Evolutionary conservation across 2,888 invertebrate genomes (phyloP).

Genomic region (Diarsia dahlii): DNA sequence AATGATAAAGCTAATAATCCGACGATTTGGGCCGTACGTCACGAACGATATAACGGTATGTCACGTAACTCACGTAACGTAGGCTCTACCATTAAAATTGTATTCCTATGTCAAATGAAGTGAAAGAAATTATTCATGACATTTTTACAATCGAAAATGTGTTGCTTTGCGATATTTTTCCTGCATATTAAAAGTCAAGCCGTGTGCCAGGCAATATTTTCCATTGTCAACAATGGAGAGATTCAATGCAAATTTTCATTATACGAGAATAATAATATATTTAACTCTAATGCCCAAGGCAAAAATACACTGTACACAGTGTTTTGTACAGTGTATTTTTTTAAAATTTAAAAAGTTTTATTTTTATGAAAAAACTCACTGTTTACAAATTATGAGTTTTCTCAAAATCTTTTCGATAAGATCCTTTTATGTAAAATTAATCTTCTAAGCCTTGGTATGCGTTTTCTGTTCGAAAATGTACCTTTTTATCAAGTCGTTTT

Average conservation of each 20-base stretch:
- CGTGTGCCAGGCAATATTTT: background rate
- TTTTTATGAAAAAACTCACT: no score
- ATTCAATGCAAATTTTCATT: background rate
- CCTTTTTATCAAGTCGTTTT: no score
- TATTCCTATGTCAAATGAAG: background rate
- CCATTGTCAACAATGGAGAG: background rate
- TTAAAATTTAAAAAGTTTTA: no score
- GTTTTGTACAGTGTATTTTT: no score
- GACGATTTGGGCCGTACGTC: background rate
- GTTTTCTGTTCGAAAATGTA: no score
- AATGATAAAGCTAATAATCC: conserved; percentile 31
- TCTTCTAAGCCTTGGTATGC: no score
- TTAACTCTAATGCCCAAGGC: background rate
- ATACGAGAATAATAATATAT: background rate
- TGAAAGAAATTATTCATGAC: background rate
- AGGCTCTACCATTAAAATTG: conserved; percentile 10
- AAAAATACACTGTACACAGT: no score
- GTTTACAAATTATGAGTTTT: no score
- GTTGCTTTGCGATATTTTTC: background rate
- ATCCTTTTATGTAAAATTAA: no score
- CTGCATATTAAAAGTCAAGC: background rate
- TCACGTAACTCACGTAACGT: background rate
- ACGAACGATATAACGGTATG: background rate
- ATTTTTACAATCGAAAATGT: background rate
- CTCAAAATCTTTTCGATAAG: no score